Evolutionary conservation across 2,113 vertebrate genomes (phyloP).

Genomic region (Alectura lathami): DNA sequence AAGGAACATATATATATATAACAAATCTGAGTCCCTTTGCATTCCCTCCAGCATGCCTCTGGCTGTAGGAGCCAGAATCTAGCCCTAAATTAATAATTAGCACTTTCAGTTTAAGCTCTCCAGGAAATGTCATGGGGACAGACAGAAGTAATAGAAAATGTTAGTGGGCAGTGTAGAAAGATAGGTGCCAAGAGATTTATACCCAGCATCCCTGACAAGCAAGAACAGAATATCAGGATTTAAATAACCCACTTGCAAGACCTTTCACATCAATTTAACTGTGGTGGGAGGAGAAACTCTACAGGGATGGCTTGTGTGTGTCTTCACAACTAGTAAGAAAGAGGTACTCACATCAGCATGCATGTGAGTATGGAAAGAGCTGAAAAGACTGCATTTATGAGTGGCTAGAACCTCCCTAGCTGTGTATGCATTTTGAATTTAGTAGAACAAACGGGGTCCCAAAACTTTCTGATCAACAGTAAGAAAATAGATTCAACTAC

Average conservation of each 20-base stretch:
- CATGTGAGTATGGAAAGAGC: not conserved
- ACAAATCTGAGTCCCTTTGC: constrained; percentile 40
- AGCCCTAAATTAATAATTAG: constrained; percentile 73
- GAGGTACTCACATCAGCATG: constrained; percentile 4
- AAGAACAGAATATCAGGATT: constrained; percentile 40
- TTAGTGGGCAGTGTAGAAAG: constrained; percentile 48
- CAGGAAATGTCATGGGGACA: constrained; percentile 54
- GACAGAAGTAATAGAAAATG: constrained; percentile 29
- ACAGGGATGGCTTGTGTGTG: not conserved
- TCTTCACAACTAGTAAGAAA: constrained; percentile 43
- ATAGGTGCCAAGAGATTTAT: constrained; percentile 49
- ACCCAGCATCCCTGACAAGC: constrained; percentile 41
- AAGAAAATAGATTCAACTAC: not conserved
- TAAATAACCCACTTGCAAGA: constrained; percentile 55
- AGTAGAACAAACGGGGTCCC: not conserved
- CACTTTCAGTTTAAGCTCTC: constrained; percentile 32
- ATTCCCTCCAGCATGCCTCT: constrained; percentile 68
- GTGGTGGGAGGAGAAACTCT: constrained; percentile 44
- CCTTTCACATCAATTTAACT: constrained; percentile 55
- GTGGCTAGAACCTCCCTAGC: not conserved
- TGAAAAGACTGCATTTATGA: not conserved
- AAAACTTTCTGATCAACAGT: not conserved
- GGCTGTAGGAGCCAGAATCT: constrained; percentile 65
- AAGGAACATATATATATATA: constrained; percentile 1
- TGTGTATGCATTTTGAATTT: not conserved